A percentile compares a stretch with the other conserved stretches of the same genome.
Conservation (phyloP, 2,797 vertebrate species). For the Leucoraja ocellata region DNA sequence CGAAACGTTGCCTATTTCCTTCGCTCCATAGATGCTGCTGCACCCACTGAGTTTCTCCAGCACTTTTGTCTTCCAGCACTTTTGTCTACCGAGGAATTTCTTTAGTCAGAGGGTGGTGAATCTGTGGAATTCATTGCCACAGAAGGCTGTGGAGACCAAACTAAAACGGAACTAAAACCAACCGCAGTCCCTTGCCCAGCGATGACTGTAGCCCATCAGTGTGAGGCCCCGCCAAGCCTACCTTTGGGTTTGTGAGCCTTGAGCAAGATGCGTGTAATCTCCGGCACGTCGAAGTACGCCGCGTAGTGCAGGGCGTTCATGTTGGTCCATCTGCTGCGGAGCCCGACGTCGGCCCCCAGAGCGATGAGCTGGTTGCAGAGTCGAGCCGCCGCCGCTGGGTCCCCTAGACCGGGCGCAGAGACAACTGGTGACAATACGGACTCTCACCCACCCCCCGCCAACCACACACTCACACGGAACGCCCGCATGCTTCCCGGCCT, state of each 20-base stretch:
- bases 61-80: too few relatives aligned
- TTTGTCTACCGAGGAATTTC: too few relatives aligned
- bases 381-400: slow-evolving; percentile 73
- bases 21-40: too few relatives aligned
- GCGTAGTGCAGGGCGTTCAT: slow-evolving; percentile 91
- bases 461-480: too few relatives aligned
- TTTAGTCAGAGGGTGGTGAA: too few relatives aligned
- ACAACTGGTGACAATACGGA: not conserved
- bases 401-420: slow-evolving; percentile 56
- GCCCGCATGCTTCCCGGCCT: too few relatives aligned
- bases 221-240: slow-evolving; percentile 41
- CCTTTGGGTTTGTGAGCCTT: slow-evolving; percentile 74
- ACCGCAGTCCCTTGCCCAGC: not conserved
- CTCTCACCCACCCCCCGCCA: not conserved
- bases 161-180: too few relatives aligned
- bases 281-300: slow-evolving; percentile 82
- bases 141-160: too few relatives aligned
- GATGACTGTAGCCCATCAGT: too few relatives aligned
- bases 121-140: too few relatives aligned
- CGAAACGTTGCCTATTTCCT: too few relatives aligned
- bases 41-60: too few relatives aligned
- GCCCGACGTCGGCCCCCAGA: slow-evolving; percentile 73
- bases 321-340: slow-evolving; percentile 88
- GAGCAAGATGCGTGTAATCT: slow-evolving; percentile 77
- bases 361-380: slow-evolving; percentile 74